Conservation (phyloP, 2,113 vertebrate species). For the Xiphophorus couchianus region DNA sequence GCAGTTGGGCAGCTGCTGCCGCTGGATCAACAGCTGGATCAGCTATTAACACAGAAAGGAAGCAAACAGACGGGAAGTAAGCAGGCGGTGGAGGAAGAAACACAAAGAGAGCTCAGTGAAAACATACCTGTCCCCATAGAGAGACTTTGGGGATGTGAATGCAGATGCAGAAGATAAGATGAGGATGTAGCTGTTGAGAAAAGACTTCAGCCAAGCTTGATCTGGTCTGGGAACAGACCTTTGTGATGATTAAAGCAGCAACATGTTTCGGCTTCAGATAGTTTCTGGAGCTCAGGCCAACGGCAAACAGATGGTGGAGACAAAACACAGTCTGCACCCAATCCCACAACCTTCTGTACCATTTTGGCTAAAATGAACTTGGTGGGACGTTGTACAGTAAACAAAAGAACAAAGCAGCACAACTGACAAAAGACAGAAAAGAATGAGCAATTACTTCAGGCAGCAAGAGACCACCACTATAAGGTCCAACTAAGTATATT, state of each 20-base stretch:
- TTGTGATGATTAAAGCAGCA: constrained; percentile 23
- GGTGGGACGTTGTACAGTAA: background rate
- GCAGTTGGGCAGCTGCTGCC: constrained; percentile 47
- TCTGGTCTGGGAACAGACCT: constrained; percentile 41
- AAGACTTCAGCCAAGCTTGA: constrained; percentile 19
- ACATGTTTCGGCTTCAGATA: constrained; percentile 7
- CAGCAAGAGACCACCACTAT: background rate
- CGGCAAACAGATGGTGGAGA: constrained; percentile 40
- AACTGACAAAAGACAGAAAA: background rate
- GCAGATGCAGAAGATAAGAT: constrained; percentile 9
- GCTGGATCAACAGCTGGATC: constrained; percentile 60
- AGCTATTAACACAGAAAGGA: constrained; percentile 48
- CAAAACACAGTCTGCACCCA: constrained; percentile 35
- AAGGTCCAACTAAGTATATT: background rate
- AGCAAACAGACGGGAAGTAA: constrained; percentile 24
- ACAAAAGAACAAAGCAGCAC: background rate
- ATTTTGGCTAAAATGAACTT: background rate
- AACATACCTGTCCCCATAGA: constrained; percentile 48
- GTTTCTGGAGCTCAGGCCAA: constrained; percentile 32
- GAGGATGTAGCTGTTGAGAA: constrained; percentile 29
- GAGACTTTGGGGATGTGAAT: constrained; percentile 25
- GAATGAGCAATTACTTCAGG: background rate
- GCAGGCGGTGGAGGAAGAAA: constrained; percentile 16
- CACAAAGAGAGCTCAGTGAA: constrained; percentile 25
- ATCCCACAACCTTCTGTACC: background rate